Base-by-base conservation (phyloP, 2,797 vertebrate species). In the Melanitta fusca region DNA sequence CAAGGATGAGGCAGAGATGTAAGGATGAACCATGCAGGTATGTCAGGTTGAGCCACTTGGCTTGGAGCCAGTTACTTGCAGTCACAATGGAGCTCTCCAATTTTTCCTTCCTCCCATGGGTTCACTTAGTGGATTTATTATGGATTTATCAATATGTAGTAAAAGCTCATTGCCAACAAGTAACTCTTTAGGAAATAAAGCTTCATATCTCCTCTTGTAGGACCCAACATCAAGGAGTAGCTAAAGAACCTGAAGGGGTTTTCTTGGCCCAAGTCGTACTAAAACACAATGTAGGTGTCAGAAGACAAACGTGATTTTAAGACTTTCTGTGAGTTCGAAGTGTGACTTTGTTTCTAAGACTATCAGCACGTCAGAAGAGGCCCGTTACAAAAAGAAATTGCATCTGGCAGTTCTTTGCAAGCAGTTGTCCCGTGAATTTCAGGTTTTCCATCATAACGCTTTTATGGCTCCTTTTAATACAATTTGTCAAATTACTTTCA, bases 251-350 rank as follows among this genome's bases (percentile, higher is more conserved):
- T 57, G 36, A 69, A 38, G 13, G 11, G 4, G 4, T 10, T 28
- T 27, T 51, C 32, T 60, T 30, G 16, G 6, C 22, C 20, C 13
- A 28, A 71, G 62, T 27, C 36, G 62, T 17, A 32, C 17, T 54
- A 16, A 56, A 66, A 24, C 4, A 5, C 30, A 53, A 24, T 2
- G 0, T 0, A 1, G 1, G 10, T 13, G 13, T 27, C 45, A 41
- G 38, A 60, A 66, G 7, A 21, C n/a, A 32, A 70, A 41, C 1
- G 13, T 13, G 0, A 11, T 38, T 77, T 36, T 30, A 41, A 72
- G 22, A 43, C 36, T 15, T 62, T n/a, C 36, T 14, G 39, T 1
- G 5, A 69, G 34, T 4, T 27, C 18, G 49, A 69, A 8, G 2
- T 4, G 22, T 38, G 10, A 61, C 11, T 32, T 38, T 17, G 39